Conservation (phyloP, 2,888 invertebrate species). For the Xestia c-nigrum region DNA sequence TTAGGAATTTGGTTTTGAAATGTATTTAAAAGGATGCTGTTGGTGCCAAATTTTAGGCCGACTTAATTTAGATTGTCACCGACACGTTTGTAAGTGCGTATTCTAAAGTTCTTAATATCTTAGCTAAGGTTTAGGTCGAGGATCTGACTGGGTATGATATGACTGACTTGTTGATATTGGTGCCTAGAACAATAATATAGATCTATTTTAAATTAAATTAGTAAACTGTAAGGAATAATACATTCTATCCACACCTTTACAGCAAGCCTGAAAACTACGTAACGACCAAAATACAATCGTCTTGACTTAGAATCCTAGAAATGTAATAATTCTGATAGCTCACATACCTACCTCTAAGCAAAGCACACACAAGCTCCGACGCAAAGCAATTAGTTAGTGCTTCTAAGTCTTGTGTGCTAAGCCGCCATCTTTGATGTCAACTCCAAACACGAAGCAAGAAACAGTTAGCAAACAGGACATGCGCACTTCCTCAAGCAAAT, state of each 20-base stretch:
- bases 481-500: slow-evolving; percentile 37
- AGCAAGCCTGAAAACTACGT: background rate
- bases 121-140: no score
- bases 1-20: background rate
- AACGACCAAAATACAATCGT: background rate
- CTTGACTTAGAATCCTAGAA: background rate
- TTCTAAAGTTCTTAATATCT: background rate
- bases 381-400: slow-evolving; percentile 44
- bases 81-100: background rate
- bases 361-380: slow-evolving; percentile 2
- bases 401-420: slow-evolving; percentile 3
- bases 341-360: background rate
- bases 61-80: slow-evolving; percentile 1
- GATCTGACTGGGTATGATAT: background rate
- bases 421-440: slow-evolving; percentile 25
- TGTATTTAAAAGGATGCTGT: background rate
- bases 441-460: slow-evolving; percentile 27
- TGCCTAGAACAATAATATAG: background rate
- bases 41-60: background rate
- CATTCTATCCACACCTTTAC: background rate
- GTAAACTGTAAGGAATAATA: background rate
- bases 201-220: background rate
- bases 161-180: background rate
- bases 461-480: slow-evolving; percentile 16
- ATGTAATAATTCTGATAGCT: background rate